These are phyloP conservation scores for Tetraneura akinire DNA, from an alignment of 1,140 invertebrate species.

Conservation along the genomic window DNA sequence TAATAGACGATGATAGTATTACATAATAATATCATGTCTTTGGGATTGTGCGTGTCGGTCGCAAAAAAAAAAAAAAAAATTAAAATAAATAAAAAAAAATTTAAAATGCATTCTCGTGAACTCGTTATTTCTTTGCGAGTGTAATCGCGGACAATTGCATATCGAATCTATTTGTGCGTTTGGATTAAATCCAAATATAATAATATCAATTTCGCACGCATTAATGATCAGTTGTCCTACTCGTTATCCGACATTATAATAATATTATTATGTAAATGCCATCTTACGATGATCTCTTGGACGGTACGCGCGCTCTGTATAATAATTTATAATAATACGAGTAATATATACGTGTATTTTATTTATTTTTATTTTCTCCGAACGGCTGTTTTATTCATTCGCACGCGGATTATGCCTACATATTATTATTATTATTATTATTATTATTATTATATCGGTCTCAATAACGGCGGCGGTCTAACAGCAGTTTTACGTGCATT, in stretches of 20 bases:
- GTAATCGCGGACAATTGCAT: background rate
- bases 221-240: slow-evolving; percentile 13
- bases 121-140: background rate
- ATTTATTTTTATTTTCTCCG: background rate
- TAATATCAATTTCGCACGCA: slow-evolving; percentile 11
- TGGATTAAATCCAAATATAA: slow-evolving; percentile 44
- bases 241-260: background rate
- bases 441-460: too few species aligned
- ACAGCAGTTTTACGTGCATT: slow-evolving; percentile 6
- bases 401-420: background rate
- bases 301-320: background rate
- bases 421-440: too few species aligned
- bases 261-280: slow-evolving; percentile 18
- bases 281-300: background rate
- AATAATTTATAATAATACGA: background rate
- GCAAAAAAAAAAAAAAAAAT: background rate
- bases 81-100: background rate
- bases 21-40: too few species aligned
- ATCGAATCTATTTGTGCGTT: background rate
- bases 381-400: background rate
- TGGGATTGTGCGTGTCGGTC: slow-evolving; percentile 22
- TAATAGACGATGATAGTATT: background rate
- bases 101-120: background rate
- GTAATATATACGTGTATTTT: background rate
- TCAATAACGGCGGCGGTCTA: background rate